Evolutionary conservation across 2,797 vertebrate genomes (phyloP), one percentile per base, ranked within the genome.

Genomic region (Danio jaintianensis): DNA sequence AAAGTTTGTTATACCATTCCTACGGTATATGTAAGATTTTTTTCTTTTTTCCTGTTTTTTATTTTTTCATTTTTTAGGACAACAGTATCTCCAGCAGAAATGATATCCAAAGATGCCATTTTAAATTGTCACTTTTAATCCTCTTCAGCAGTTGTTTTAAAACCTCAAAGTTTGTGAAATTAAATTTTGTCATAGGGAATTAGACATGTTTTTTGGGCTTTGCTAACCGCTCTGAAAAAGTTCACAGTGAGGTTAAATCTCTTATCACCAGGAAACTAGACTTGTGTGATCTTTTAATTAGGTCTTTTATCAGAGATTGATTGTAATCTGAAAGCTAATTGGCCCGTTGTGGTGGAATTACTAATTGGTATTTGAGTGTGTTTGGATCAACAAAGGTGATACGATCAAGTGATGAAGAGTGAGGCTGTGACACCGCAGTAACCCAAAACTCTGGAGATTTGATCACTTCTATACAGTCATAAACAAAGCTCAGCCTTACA

Each of bases 251-350:
- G 86, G 85, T 83, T 5, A 59, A 70, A 83, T 58, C 68, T 59
- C 78, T 88, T 84, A 92, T 87, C 89, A n/a, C 80, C 82, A 84
- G 85, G 87, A 90, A 87, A 78, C 75, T 16, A 1, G 77, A 45
- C 58, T 75, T 18, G 76, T 70, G 64, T 79, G 82, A 89, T 84
- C 84, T 64, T 73, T 75, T 59, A 83, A 64, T 70, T 64, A 40
- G 70, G 55, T 64, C 7, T 50, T 73, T 78, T 80, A 76, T 36
- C 66, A 85, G 67, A 63, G 53, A 50, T 6, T 62, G 88, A 89
- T 87, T 76, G 67, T 86, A 87, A 92, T 92, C 89, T 85, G 73
- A 72, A n/a, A 86, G 58, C 79, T 87, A 86, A 88, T 85, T 88
- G 84, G 83, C 52, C 10, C 43, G 78, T 82, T 87, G 88, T 22